Base-by-base conservation (phyloP, 2,797 vertebrate genomes). In the Coregonus sp. region DNA sequence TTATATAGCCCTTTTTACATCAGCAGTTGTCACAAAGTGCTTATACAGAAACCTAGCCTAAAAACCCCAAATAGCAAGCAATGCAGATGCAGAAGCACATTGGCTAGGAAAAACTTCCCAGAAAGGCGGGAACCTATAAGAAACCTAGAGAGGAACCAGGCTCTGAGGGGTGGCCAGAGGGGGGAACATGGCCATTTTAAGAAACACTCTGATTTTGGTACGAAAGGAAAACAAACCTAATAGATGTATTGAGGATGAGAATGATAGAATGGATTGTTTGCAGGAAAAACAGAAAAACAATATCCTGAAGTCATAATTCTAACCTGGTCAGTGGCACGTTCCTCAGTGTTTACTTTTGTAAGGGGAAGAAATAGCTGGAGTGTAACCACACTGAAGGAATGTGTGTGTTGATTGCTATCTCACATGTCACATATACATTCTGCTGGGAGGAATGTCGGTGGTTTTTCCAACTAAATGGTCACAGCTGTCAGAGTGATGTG, bases 401-500 rank as follows among this genome's bases (percentile, higher is more conserved):
- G 89, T 82, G 83, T 79, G 81, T 84, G 93, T 90, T 92, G 92
- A 94, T 95, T 88, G 71, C 91, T 86, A 89, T 92, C 91, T 87
- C 75, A 83, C 84, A 84, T 92, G 93, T 95, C 92, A 91, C 93
- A 90, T 91, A 89, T 92, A 84, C 94, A 94, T 95, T 95, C 91
- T 92, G 91, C 79, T 87, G 90, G 91, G 89, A 94, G 93, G 94
- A 95, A 96, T 95, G 90, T 92, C 90, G 89, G 93, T 91, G 93
- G 86, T 93, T 88, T 96, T 93, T 73, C 89, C 86, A 91, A 91
- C 89, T 97, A 98, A 97, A 95, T 95, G 95, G 94, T 95, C 96
- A 95, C 97, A 97, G 96, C 96, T 97, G 96, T 96, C 92, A 92
- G 96, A 95, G 95, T 92, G 93, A 95, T 95, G 94, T 93, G 94